phyloP scores from a whole-genome alignment of 1,140 invertebrate genomes.

The Drosophila ananassae region DNA sequence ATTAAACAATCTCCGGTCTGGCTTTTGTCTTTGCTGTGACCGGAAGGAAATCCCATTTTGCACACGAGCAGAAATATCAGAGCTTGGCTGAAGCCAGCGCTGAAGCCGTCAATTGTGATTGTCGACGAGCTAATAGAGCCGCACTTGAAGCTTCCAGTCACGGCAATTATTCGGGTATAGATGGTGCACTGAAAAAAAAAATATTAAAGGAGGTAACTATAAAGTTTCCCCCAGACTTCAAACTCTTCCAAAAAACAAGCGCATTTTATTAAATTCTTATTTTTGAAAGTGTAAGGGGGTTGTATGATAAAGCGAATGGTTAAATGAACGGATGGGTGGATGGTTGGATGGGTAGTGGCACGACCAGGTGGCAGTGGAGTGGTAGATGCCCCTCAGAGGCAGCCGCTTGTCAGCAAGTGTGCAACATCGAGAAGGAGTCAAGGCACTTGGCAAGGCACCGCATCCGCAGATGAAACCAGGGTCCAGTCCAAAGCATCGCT shows the following conservation, averaged over 20 bases:
- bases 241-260: background rate
- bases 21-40: conserved; percentile 21
- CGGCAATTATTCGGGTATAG: conserved; percentile 75
- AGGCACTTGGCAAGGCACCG: conserved; percentile 63
- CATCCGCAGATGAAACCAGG: conserved; percentile 58
- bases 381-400: conserved; percentile 29
- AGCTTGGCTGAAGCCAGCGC: conserved; percentile 55
- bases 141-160: conserved; percentile 29
- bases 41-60: conserved; percentile 74
- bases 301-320: conserved; percentile 10
- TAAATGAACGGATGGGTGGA: conserved; percentile 45
- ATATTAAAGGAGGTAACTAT: background rate
- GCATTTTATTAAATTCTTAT: background rate
- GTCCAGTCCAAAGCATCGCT: conserved; percentile 32
- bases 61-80: conserved; percentile 39
- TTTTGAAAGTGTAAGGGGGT: background rate
- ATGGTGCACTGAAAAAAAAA: conserved; percentile 13
- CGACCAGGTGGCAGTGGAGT: conserved; percentile 32
- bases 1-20: conserved; percentile 39
- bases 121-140: conserved; percentile 71
- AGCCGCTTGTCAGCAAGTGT: conserved; percentile 75
- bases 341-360: conserved; percentile 55
- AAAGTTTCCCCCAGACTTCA: no score
- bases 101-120: conserved; percentile 75
- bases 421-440: conserved; percentile 69